These are phyloP conservation scores for Microtus pennsylvanicus DNA, from an alignment of 2,113 vertebrate genomes.

Conservation along the genomic window DNA sequence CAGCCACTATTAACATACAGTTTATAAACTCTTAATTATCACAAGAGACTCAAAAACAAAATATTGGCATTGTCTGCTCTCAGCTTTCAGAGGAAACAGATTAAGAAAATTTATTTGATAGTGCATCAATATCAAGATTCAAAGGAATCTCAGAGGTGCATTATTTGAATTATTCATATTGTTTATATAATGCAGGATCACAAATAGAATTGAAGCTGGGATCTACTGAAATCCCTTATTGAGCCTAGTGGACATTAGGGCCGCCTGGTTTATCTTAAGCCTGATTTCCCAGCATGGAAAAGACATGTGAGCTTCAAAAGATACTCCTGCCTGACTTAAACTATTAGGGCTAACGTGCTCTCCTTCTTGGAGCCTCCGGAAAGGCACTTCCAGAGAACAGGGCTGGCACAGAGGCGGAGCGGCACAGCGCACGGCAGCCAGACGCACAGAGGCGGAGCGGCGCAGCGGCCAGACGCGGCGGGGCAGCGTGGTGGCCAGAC, in stretches of 20 bases:
- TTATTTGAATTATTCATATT: slow-evolving; percentile 34
- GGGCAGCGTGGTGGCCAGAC: too few relatives aligned
- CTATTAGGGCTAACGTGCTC: not conserved
- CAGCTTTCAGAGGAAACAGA: slow-evolving; percentile 29
- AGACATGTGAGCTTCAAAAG: not conserved
- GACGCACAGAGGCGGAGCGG: too few relatives aligned
- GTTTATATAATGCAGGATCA: slow-evolving; percentile 22
- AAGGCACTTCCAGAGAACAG: too few relatives aligned
- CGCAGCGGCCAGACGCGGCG: too few relatives aligned
- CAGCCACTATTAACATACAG: not conserved
- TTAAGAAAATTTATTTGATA: slow-evolving; percentile 38
- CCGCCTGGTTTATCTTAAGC: not conserved
- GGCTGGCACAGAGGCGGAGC: too few relatives aligned
- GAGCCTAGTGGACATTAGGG: not conserved
- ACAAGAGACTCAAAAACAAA: slow-evolving; percentile 33
- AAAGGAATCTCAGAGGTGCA: slow-evolving; percentile 25
- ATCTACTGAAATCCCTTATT: not conserved
- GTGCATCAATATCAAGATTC: not conserved
- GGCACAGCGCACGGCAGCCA: too few relatives aligned
- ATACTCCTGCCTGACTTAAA: slow-evolving; percentile 32
- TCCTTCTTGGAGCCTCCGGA: not conserved
- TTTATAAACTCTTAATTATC: slow-evolving; percentile 38
- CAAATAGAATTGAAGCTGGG: not conserved
- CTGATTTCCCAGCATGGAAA: not conserved
- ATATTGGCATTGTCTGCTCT: not conserved